Evolutionary conservation across 2,888 invertebrate species (phyloP).

Genomic region (Agrypnus murinus): DNA sequence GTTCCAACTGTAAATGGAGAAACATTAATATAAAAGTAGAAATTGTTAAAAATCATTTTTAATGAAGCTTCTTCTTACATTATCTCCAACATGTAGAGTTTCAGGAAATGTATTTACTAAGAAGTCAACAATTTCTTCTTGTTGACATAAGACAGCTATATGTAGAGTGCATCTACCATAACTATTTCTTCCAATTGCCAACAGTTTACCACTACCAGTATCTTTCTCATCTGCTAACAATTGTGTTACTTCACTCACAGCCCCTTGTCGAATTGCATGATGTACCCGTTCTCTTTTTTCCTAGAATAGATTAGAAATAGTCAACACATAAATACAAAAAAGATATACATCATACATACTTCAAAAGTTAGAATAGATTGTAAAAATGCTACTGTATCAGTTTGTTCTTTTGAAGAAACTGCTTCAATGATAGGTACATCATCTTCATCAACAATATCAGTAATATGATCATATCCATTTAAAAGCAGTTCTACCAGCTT

Average conservation of each 20-base stretch:
- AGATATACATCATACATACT: too few relatives aligned
- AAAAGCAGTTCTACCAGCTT: slow-evolving; percentile 81
- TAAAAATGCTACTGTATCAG: slow-evolving; percentile 80
- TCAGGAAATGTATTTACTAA: slow-evolving; percentile 84
- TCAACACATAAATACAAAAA: background rate
- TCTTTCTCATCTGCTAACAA: slow-evolving; percentile 73
- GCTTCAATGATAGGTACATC: slow-evolving; percentile 81
- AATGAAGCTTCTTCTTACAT: too few relatives aligned
- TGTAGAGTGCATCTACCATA: slow-evolving; percentile 88
- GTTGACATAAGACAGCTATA: slow-evolving; percentile 88
- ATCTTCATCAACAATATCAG: slow-evolving; percentile 85
- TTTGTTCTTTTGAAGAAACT: slow-evolving; percentile 79
- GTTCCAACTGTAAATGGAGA: slow-evolving; percentile 86
- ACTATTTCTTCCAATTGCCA: slow-evolving; percentile 79
- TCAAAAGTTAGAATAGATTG: slow-evolving; percentile 84
- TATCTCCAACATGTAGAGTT: slow-evolving; percentile 85
- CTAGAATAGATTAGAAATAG: slow-evolving; percentile 68
- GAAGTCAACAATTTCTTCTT: slow-evolving; percentile 86
- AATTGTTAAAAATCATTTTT: too few relatives aligned
- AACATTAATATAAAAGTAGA: too few relatives aligned
- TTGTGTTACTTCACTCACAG: slow-evolving; percentile 75
- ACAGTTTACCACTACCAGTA: slow-evolving; percentile 73
- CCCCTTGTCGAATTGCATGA: slow-evolving; percentile 80
- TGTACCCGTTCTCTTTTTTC: slow-evolving; percentile 86
- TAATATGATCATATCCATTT: slow-evolving; percentile 91